Percentiles rank a stretch among this genome's conserved stretches.
Evolutionary conservation across 2,113 vertebrate species (phyloP).

Genomic region (Dipodomys stephensi): DNA sequence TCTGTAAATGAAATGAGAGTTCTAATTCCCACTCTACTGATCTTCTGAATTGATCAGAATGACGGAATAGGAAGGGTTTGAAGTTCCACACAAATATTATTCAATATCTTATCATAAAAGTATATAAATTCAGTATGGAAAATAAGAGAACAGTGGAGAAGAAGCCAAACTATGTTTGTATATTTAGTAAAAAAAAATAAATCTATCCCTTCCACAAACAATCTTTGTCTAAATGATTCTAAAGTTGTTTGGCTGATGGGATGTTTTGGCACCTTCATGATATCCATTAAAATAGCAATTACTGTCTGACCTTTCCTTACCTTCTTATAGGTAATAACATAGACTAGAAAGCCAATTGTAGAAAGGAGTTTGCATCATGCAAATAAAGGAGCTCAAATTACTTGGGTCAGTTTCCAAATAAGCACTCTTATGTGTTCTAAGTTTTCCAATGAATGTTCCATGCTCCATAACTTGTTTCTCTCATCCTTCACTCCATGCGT

Average conservation of each 20-base stretch:
- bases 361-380: not conserved
- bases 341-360: not conserved
- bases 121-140: not conserved
- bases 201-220: fast-evolving
- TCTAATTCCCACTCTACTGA: not conserved
- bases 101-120: not conserved
- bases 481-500: fast-evolving
- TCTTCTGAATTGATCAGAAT: not conserved
- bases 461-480: not conserved
- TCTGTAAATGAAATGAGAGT: not conserved
- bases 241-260: not conserved
- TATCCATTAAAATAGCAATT: not conserved
- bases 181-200: not conserved
- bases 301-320: too few species aligned
- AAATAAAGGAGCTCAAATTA: not conserved
- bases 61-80: not conserved
- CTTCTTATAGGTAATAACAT: not conserved
- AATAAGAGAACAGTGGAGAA: not conserved
- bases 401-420: not conserved
- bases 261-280: not conserved
- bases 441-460: not conserved
- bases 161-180: not conserved
- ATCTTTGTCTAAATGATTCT: not conserved
- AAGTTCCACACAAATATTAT: not conserved
- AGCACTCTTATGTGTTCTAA: not conserved